phyloP scores from a whole-genome alignment of 1,140 invertebrate species.

The Drosophila nebulosa region DNA sequence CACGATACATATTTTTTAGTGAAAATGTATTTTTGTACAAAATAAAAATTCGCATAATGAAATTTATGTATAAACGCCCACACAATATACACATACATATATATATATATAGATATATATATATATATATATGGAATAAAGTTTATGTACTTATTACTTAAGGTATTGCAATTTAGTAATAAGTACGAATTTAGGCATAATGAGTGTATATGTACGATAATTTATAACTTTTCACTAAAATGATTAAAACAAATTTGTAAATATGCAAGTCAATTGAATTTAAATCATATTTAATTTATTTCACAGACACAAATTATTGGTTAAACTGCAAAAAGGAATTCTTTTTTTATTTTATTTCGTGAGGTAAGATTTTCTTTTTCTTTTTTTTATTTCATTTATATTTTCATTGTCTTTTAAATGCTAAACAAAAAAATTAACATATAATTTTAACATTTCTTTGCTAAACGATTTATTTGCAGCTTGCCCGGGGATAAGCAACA shows the following conservation, averaged over 20 bases:
- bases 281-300: not conserved
- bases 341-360: too few species aligned
- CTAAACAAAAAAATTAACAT: too few species aligned
- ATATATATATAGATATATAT: conserved; percentile 2
- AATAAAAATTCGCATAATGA: conserved; percentile 39
- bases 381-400: too few species aligned
- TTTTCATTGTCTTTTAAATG: too few species aligned
- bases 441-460: too few species aligned
- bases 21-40: conserved; percentile 76
- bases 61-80: conserved; percentile 22
- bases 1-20: conserved; percentile 68
- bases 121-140: conserved; percentile 20
- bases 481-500: too few species aligned
- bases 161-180: not conserved
- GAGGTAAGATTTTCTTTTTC: too few species aligned
- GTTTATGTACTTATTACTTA: not conserved
- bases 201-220: not conserved
- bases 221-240: conserved; percentile 12
- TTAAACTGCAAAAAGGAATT: too few species aligned
- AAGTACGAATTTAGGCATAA: conserved; percentile 1
- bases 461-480: too few species aligned
- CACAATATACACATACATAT: not conserved
- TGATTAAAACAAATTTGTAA: conserved; percentile 6
- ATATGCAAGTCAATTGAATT: conserved; percentile 2
- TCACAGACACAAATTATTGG: not conserved